Evolutionary conservation across 2,113 vertebrate species (phyloP).

Genomic region (Acrocephalus arundinaceus): DNA sequence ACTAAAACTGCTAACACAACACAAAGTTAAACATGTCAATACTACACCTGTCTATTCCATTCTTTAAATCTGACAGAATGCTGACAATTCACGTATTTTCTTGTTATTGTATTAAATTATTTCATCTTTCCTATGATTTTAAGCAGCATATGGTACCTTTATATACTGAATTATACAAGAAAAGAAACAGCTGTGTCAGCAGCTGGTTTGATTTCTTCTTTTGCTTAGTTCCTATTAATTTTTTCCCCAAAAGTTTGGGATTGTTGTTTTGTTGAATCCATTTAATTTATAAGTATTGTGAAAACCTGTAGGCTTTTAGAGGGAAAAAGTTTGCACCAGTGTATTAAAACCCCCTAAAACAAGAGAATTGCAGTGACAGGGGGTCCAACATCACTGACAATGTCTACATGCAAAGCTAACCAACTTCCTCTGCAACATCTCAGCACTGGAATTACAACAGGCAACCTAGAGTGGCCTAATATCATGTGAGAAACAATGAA

Average conservation of each 20-base stretch:
- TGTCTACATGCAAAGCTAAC: not conserved
- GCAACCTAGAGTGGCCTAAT: not conserved
- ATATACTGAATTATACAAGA: constrained; percentile 91
- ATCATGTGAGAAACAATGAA: not conserved
- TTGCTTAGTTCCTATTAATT: constrained; percentile 89
- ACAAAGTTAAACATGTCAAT: constrained; percentile 90
- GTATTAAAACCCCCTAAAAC: not conserved
- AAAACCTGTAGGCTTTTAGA: constrained; percentile 10
- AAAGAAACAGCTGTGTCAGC: constrained; percentile 92
- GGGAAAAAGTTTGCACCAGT: not conserved
- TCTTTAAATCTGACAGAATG: constrained; percentile 91
- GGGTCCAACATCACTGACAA: not conserved
- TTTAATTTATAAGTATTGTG: constrained; percentile 55
- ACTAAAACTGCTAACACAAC: constrained; percentile 86
- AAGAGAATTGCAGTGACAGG: not conserved
- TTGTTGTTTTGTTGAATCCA: constrained; percentile 59
- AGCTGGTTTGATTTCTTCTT: constrained; percentile 85
- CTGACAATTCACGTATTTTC: constrained; percentile 95
- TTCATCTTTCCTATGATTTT: constrained; percentile 88
- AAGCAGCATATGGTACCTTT: constrained; percentile 92
- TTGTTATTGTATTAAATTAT: constrained; percentile 87
- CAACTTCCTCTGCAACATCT: not conserved
- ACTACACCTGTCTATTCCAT: constrained; percentile 83
- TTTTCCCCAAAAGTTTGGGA: constrained; percentile 69
- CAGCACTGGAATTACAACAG: not conserved